Conservation (phyloP, 1,140 invertebrate species). For the Eupristina koningsbergeri region DNA sequence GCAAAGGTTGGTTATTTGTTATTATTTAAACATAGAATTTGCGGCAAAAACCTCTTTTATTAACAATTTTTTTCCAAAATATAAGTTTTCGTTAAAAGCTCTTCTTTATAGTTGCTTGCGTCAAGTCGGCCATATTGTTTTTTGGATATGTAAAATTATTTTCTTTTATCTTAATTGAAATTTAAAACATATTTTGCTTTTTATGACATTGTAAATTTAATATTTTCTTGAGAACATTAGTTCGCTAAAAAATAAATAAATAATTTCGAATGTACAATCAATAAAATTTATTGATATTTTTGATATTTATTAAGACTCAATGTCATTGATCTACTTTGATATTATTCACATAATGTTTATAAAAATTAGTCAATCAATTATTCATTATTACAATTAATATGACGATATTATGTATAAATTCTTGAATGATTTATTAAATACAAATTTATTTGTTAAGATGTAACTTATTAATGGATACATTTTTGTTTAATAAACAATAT, state of each 20-base stretch:
- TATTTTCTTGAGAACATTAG: not conserved
- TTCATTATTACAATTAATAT: not conserved
- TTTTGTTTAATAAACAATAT: not conserved
- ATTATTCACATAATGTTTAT: not conserved
- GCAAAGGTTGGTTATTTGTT: constrained; percentile 61
- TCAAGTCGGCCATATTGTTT: constrained; percentile 26
- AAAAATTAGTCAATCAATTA: not conserved
- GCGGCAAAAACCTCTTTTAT: not conserved
- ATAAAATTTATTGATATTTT: not conserved
- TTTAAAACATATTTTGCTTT: not conserved
- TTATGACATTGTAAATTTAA: not conserved
- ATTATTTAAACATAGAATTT: not conserved
- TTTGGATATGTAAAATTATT: constrained; percentile 5
- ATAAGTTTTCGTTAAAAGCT: too few species aligned
- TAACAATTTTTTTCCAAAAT: too few species aligned
- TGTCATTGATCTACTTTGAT: not conserved
- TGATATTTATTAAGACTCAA: not conserved
- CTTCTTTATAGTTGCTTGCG: not conserved
- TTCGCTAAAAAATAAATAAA: too few species aligned
- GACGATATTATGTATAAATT: too few species aligned
- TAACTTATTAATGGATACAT: too few species aligned
- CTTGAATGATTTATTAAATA: not conserved
- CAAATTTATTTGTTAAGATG: not conserved
- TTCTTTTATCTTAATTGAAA: not conserved
- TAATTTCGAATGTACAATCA: not conserved